Conservation (phyloP, 1,140 invertebrate species). For the Drosophila lowei region DNA sequence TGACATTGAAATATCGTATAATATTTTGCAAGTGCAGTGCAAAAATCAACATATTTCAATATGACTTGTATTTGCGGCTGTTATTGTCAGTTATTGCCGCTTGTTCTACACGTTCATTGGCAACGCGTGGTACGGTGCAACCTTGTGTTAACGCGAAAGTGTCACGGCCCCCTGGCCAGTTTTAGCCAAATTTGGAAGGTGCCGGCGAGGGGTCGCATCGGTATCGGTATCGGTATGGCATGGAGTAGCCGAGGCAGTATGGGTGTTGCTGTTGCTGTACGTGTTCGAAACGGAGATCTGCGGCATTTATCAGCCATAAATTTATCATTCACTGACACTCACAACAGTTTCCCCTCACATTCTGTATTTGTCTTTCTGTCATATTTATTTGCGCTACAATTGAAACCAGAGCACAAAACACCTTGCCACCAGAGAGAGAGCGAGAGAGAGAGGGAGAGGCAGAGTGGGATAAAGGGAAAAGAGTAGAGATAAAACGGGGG, state of each 20-base stretch:
- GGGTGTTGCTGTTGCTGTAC: slow-evolving; percentile 20
- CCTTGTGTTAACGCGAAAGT: slow-evolving; percentile 55
- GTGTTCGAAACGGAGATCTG: slow-evolving; percentile 29
- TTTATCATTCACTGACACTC: slow-evolving; percentile 45
- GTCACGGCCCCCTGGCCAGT: slow-evolving; percentile 50
- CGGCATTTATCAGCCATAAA: slow-evolving; percentile 56
- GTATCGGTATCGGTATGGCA: slow-evolving; percentile 3
- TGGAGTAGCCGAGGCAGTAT: too few relatives aligned
- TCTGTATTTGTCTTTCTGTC: slow-evolving; percentile 54
- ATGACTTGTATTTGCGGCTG: slow-evolving; percentile 4
- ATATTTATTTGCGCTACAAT: slow-evolving; percentile 71
- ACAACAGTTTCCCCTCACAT: slow-evolving; percentile 28
- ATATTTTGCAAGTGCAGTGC: slow-evolving; percentile 43
- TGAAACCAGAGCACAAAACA: slow-evolving; percentile 50
- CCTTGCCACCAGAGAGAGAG: slow-evolving; percentile 5
- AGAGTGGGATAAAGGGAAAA: background rate
- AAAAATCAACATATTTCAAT: slow-evolving; percentile 31
- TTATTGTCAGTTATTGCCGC: slow-evolving; percentile 22
- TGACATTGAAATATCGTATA: slow-evolving; percentile 62
- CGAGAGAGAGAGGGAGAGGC: background rate
- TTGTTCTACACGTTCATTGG: slow-evolving; percentile 56
- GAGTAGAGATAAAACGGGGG: background rate
- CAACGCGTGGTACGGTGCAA: slow-evolving; percentile 41
- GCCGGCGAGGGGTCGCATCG: slow-evolving; percentile 35
- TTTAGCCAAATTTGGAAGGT: slow-evolving; percentile 64